These are phyloP conservation scores for Agrypnus murinus DNA, from an alignment of 2,888 invertebrate genomes.

Conservation along the genomic window DNA sequence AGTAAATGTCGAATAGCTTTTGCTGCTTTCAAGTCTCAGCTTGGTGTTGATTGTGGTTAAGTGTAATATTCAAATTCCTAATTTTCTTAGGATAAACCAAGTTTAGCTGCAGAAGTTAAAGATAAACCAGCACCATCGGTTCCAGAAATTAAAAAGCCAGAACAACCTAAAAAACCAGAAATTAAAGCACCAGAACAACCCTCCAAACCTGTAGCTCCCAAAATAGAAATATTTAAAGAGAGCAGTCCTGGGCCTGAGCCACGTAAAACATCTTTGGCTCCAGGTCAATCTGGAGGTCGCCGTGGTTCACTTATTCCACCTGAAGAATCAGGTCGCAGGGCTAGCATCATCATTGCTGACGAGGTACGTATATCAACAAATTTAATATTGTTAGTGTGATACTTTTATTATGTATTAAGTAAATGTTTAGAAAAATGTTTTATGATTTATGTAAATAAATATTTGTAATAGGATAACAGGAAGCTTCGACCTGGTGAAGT, in stretches of 20 bases:
- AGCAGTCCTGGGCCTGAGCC: constrained; percentile 79
- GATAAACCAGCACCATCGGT: constrained; percentile 65
- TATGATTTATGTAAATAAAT: constrained; percentile 54
- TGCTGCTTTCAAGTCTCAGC: constrained; percentile 39
- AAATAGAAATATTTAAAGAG: constrained; percentile 91
- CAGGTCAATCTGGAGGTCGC: constrained; percentile 74
- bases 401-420: background rate
- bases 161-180: constrained; percentile 57
- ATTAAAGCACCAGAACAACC: too few species aligned
- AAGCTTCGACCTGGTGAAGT: constrained; percentile 96
- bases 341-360: constrained; percentile 93
- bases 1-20: constrained; percentile 37
- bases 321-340: constrained; percentile 89
- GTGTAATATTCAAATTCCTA: constrained; percentile 7
- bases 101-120: background rate
- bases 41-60: constrained; percentile 29
- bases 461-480: constrained; percentile 83
- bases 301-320: constrained; percentile 93
- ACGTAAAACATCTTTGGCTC: constrained; percentile 80
- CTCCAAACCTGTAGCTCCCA: constrained; percentile 76
- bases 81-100: constrained; percentile 61
- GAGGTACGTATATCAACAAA: constrained; percentile 86
- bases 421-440: constrained; percentile 34
- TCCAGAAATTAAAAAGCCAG: constrained; percentile 70
- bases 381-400: background rate